Conservation (phyloP, 2,888 invertebrate species). For the Altica lythri region DNA sequence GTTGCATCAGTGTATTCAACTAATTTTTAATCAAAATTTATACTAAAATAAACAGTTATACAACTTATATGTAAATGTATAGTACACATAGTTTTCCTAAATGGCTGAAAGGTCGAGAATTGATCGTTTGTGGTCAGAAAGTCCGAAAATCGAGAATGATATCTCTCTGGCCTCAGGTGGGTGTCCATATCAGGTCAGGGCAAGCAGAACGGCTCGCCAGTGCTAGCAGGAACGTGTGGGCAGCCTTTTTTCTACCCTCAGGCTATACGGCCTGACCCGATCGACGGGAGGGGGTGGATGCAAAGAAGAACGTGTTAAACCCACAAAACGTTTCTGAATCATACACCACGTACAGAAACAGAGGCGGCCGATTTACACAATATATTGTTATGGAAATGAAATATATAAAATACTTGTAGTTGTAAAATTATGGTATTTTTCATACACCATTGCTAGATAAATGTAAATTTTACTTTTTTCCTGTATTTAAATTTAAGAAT, state of each 20-base stretch:
- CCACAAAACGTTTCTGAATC: constrained; percentile 39
- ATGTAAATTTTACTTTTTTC: too few species aligned
- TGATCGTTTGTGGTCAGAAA: background rate
- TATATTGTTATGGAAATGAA: too few species aligned
- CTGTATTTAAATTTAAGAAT: too few species aligned
- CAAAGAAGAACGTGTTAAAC: constrained; percentile 38
- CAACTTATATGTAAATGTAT: too few species aligned
- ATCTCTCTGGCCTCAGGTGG: constrained; percentile 2
- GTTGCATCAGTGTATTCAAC: too few species aligned
- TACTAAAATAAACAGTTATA: too few species aligned
- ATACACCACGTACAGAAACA: constrained; percentile 29
- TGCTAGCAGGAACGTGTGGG: constrained; percentile 10
- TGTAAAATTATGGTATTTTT: too few species aligned
- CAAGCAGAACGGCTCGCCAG: background rate
- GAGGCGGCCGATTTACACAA: too few species aligned
- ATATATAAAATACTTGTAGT: too few species aligned
- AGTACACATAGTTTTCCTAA: too few species aligned
- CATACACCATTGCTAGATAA: too few species aligned
- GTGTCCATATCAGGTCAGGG: constrained; percentile 12
- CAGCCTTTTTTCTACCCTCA: constrained; percentile 5
- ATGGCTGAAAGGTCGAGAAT: background rate
- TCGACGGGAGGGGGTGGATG: constrained; percentile 40
- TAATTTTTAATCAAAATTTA: too few species aligned
- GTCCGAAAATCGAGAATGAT: constrained; percentile 3
- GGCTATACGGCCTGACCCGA: background rate